Evolutionary conservation across 2,888 invertebrate genomes (phyloP).

Genomic region (Julus scandinavius): DNA sequence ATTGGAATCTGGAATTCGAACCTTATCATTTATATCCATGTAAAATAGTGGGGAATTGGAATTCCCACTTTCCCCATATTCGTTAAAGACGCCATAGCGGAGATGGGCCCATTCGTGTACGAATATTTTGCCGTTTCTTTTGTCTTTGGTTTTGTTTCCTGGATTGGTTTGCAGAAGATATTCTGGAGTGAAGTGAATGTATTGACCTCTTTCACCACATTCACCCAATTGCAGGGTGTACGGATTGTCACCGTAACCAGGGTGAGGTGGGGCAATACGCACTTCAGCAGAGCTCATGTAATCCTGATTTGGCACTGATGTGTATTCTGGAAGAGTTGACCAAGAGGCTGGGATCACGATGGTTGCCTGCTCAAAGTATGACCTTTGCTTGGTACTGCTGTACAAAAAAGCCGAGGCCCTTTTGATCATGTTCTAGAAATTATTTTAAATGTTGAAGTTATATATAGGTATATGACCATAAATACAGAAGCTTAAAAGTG

Average conservation of each 20-base stretch:
- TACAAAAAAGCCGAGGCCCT: slow-evolving; percentile 62
- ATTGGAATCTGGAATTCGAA: neutral
- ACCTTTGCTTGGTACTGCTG: slow-evolving; percentile 61
- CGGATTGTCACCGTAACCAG: slow-evolving; percentile 60
- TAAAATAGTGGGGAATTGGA: neutral
- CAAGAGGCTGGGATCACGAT: slow-evolving; percentile 63
- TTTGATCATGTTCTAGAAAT: slow-evolving; percentile 59
- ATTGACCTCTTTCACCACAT: slow-evolving; percentile 62
- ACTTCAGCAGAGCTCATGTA: slow-evolving; percentile 53
- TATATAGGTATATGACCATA: too few relatives aligned
- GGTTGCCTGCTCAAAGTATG: slow-evolving; percentile 63
- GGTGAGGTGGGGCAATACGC: slow-evolving; percentile 61
- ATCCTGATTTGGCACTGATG: slow-evolving; percentile 52
- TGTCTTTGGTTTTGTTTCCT: neutral
- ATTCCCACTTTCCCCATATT: neutral
- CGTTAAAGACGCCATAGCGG: slow-evolving; percentile 62
- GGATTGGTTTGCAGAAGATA: slow-evolving; percentile 36
- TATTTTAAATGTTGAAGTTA: neutral
- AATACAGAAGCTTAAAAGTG: too few relatives aligned
- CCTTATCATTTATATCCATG: slow-evolving; percentile 10
- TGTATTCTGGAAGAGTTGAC: slow-evolving; percentile 58
- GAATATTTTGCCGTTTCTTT: slow-evolving; percentile 58
- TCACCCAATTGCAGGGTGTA: slow-evolving; percentile 62
- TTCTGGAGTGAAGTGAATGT: slow-evolving; percentile 61
- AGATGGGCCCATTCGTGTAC: slow-evolving; percentile 63